A percentile compares a stretch with the other conserved stretches of the same genome.
phyloP scores from a whole-genome alignment of 2,888 invertebrate genomes.

The Protonemura montana region DNA sequence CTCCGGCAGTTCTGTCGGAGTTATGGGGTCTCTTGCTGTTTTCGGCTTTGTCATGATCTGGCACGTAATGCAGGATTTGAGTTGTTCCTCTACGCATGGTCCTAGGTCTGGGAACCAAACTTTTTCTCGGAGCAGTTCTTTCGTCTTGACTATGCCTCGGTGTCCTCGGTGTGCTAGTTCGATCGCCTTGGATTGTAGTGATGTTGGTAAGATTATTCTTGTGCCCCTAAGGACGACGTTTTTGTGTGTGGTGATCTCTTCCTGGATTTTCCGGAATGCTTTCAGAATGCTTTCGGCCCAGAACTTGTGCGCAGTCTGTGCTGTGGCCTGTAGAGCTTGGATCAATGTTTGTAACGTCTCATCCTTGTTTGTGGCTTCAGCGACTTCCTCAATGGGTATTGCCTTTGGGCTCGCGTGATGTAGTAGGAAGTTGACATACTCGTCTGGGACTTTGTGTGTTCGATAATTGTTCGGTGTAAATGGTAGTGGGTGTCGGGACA shows the following conservation, averaged over 20 bases:
- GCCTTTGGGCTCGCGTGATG: too few relatives aligned
- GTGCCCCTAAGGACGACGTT: neutral
- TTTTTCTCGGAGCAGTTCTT: neutral
- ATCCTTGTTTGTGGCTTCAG: too few relatives aligned
- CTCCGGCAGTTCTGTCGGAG: neutral
- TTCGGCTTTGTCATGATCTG: neutral
- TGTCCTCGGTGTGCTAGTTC: slow-evolving; percentile 26
- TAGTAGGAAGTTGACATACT: too few relatives aligned
- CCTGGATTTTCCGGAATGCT: neutral
- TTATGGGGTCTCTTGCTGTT: neutral
- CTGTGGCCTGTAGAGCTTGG: too few relatives aligned
- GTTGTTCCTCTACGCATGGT: neutral
- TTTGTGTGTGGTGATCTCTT: neutral
- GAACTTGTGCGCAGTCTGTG: too few relatives aligned
- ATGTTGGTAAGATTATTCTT: neutral
- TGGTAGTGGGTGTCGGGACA: too few relatives aligned
- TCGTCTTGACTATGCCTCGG: slow-evolving; percentile 24
- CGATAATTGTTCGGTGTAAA: too few relatives aligned
- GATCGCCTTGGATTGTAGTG: neutral
- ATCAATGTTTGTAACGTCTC: too few relatives aligned
- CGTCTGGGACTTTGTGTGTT: too few relatives aligned
- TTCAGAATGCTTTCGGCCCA: too few relatives aligned
- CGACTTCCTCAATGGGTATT: too few relatives aligned
- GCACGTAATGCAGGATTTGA: neutral
- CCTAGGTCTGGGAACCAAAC: slow-evolving; percentile 21